Base-by-base conservation (phyloP, 2,113 vertebrate species). In the Callionymus lyra region DNA sequence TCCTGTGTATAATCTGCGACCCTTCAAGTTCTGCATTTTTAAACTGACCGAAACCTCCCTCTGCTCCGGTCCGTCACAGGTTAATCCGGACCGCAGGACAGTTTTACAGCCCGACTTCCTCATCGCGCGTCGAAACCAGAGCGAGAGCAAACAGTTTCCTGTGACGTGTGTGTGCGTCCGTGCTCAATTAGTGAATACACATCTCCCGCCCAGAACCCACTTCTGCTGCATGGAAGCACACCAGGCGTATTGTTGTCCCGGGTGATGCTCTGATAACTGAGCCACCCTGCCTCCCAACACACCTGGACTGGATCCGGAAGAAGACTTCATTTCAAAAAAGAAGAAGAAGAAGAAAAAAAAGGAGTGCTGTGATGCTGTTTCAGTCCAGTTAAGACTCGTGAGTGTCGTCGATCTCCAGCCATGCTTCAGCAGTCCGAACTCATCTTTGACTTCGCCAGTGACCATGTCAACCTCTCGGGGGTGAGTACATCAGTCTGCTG, bases 391-490 rank as follows among this genome's bases (percentile, higher is more conserved):
- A 45, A 38, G 41, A 13, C 15, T 6, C 33, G 12, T 45, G 38
- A 6, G 32, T 32, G 18, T 52, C 44, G 38, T 1, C 42, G 42
- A 71, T 8, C 49, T 31, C 36, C 59, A 59, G 38, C 57, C 72
- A 83, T 82, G 81, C 47, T 82, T 3, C 74, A 91, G 74, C 90
- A 92, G 85, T 91, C 89, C 71, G 94, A 96, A 45, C 82, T 94
- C 12, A 85, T 91, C 51, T 94, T 95, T 86, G 91, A 97, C 55
- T 95, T 91, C 77, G 90, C 89, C 75, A 93, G 89, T 74, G 91
- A 91, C 84, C 88, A 89, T 77, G 87, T 92, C 65, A 89, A 84
- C 74, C 82, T 89, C 59, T 85, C 87, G 48, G 90, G 94, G 90
- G 93, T 83, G 15, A 72, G 63, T 62, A 33, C 6, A 4, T 27